Evolutionary conservation across 2,888 invertebrate species (phyloP).

Genomic region (Andricus curvator): DNA sequence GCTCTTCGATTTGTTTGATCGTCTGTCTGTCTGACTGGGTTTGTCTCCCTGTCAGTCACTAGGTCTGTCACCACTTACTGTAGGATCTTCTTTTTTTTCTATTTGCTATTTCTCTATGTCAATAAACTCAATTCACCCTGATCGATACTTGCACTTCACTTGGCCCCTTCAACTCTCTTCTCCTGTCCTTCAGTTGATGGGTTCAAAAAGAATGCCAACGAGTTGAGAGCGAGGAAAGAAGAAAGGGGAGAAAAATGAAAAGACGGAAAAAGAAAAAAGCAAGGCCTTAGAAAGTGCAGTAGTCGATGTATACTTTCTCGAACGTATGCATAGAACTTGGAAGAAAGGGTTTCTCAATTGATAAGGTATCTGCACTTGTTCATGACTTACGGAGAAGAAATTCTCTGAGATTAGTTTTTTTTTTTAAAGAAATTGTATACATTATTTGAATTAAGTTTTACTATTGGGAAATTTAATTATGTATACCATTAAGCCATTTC

Average conservation of each 20-base stretch:
- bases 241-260: background rate
- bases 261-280: background rate
- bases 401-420: too few species aligned
- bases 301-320: too few species aligned
- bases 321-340: too few species aligned
- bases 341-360: too few species aligned
- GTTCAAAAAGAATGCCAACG: background rate
- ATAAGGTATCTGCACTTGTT: background rate
- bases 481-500: too few species aligned
- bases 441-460: too few species aligned
- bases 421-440: too few species aligned
- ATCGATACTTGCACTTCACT: background rate
- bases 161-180: background rate
- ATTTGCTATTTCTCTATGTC: background rate
- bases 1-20: background rate
- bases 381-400: background rate
- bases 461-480: too few species aligned
- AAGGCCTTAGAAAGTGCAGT: background rate
- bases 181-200: background rate
- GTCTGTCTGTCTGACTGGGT: background rate
- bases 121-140: background rate
- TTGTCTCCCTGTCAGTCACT: background rate
- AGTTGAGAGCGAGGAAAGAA: background rate
- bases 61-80: background rate
- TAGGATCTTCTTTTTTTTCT: background rate